phyloP scores from a whole-genome alignment of 2,113 vertebrate genomes.

The Periophthalmus modestus region DNA sequence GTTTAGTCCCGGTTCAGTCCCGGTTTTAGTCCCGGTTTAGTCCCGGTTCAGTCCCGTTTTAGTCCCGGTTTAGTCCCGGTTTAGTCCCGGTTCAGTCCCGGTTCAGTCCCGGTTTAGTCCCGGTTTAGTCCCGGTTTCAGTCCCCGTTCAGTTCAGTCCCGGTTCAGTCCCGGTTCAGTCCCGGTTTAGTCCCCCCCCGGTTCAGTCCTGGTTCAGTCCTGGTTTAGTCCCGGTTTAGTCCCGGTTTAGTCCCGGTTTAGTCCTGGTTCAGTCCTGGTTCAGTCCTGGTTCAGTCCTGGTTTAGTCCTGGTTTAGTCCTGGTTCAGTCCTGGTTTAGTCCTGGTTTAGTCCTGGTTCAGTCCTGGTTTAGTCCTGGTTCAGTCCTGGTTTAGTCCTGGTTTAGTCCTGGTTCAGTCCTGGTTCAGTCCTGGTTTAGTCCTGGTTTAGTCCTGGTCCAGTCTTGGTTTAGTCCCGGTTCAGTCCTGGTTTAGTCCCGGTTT shows the following conservation, averaged over 20 bases:
- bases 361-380: not conserved
- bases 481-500: constrained; percentile 6
- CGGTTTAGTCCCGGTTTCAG: not conserved
- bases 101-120: not conserved
- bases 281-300: not conserved
- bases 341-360: not conserved
- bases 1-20: not conserved
- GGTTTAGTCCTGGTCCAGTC: not conserved
- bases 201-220: not conserved
- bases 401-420: not conserved
- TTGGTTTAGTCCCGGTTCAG: too few relatives aligned
- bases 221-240: not conserved
- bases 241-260: not conserved
- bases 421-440: constrained; percentile 8
- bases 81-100: not conserved
- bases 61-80: not conserved
- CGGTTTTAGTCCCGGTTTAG: not conserved
- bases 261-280: not conserved
- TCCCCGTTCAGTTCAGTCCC: too few relatives aligned
- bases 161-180: not conserved
- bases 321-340: not conserved
- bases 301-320: not conserved
- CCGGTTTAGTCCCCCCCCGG: not conserved
- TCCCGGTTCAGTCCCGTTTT: not conserved
- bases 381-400: not conserved